Base-by-base conservation (phyloP, 1,140 invertebrate genomes). In the Bombus terrestris region DNA sequence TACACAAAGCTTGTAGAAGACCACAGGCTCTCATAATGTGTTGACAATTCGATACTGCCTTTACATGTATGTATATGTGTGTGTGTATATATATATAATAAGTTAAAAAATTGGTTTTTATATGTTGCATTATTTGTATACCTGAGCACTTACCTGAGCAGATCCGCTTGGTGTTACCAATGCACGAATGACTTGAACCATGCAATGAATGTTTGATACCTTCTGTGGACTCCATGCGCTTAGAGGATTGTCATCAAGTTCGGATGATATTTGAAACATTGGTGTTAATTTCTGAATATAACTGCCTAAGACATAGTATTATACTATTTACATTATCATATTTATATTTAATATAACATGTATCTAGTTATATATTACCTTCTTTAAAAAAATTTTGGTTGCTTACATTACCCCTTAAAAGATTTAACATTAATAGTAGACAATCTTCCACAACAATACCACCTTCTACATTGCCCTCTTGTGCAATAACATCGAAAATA, bases 311-410 rank as follows among this genome's bases (percentile, higher is more conserved):
- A 87, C 81, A 91, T 69, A 82, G 90, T 81, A 81, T 78, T 76
- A 59, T 32, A 28, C 53, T 77, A 32, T 74, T 74, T 74, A 77
- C 64, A 25, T 62, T 18, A 37, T 18, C 18, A 22, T 74, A 83
- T 79, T 37, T 62, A 22, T 53, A 53, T 53, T 22, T 53, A 53
- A 53, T 5, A 53, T 53, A 53, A 53, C 18, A 53, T 53, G 47
- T 53, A 53, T 53, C 18, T 53, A 53, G 18, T 53, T 53, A 1
- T 53, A 53, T 22, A 53, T 53, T 96, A 95, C 97, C 99, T 96
- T 99, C 99, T 96, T 99, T 98, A 93, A 99, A 99, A 93, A 99
- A 99, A 93, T 99, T 99, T 93, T 99, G 99, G 96, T 99, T 99
- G 84, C 98, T 99, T 10, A 98, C 97, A 93, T 99, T 99, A 92